A percentile compares a stretch with the other conserved stretches of the same genome.
phyloP scores from a whole-genome alignment of 2,888 invertebrate species.

The Drosophila atripex region DNA sequence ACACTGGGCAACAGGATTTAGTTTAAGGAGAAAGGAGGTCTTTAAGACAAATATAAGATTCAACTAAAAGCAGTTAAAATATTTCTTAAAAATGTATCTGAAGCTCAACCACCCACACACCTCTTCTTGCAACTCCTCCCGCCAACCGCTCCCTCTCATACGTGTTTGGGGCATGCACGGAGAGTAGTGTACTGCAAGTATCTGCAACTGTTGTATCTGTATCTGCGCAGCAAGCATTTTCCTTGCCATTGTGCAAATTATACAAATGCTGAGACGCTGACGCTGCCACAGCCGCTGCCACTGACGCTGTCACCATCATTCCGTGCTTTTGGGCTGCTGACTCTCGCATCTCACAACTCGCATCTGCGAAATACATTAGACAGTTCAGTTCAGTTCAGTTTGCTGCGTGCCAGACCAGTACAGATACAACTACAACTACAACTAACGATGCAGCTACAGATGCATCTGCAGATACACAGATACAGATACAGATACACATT shows the following conservation, averaged over 20 bases:
- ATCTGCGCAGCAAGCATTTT: slow-evolving; percentile 65
- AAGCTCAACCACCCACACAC: background rate
- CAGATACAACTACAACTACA: slow-evolving; percentile 10
- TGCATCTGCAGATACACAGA: slow-evolving; percentile 14
- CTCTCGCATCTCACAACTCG: slow-evolving; percentile 25
- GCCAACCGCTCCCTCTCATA: background rate
- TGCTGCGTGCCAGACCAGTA: slow-evolving; percentile 14
- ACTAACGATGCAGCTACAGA: slow-evolving; percentile 6
- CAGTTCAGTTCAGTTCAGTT: background rate
- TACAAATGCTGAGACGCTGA: slow-evolving; percentile 53
- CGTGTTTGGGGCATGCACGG: slow-evolving; percentile 16
- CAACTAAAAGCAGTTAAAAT: too few species aligned
- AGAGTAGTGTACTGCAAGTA: slow-evolving; percentile 36
- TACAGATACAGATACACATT: slow-evolving; percentile 33
- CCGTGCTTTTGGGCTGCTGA: slow-evolving; percentile 13
- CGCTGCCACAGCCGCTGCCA: slow-evolving; percentile 8
- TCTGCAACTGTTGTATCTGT: slow-evolving; percentile 53
- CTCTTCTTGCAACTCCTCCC: slow-evolving; percentile 18
- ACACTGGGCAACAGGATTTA: too few species aligned
- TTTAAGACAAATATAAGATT: too few species aligned
- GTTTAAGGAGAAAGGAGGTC: too few species aligned
- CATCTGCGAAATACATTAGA: slow-evolving; percentile 45
- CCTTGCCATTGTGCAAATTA: slow-evolving; percentile 68
- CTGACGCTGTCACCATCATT: slow-evolving; percentile 40
- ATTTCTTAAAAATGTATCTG: too few species aligned